Evolutionary conservation across 2,113 vertebrate species (phyloP).

Genomic region (Carettochelys insculpta): DNA sequence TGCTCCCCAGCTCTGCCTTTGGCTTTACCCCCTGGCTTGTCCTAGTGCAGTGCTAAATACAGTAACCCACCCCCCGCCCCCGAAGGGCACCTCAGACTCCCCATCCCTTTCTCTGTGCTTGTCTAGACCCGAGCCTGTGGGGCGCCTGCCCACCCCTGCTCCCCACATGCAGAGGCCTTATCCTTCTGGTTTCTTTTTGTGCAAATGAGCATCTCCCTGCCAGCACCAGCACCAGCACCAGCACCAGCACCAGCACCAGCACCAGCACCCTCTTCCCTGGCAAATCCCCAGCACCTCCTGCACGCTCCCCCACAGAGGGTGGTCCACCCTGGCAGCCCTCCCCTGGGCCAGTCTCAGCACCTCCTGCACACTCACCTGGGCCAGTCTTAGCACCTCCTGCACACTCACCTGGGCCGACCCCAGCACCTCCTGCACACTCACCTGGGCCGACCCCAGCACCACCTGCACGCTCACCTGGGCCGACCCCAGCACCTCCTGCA

Average conservation of each 20-base stretch:
- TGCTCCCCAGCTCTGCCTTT: conserved; percentile 72
- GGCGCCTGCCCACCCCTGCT: background rate
- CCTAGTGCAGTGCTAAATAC: conserved; percentile 69
- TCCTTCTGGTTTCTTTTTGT: conserved; percentile 73
- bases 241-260: too few relatives aligned
- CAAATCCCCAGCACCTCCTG: background rate
- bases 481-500: background rate
- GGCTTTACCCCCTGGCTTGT: conserved; percentile 74
- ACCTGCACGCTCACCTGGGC: background rate
- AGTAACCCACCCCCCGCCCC: conserved; percentile 1
- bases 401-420: background rate
- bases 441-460: background rate
- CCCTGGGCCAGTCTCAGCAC: background rate
- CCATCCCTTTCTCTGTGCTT: conserved; percentile 62
- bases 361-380: background rate
- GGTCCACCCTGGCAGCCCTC: background rate
- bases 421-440: background rate
- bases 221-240: background rate
- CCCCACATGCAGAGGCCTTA: conserved; percentile 58
- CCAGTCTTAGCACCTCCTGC: background rate
- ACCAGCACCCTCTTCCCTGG: background rate
- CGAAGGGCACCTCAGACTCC: background rate
- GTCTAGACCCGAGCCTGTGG: conserved; percentile 60
- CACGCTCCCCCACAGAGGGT: too few relatives aligned
- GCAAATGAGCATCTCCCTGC: conserved; percentile 65